Conservation (phyloP, 2,888 invertebrate species). For the Heliconius aoede region DNA sequence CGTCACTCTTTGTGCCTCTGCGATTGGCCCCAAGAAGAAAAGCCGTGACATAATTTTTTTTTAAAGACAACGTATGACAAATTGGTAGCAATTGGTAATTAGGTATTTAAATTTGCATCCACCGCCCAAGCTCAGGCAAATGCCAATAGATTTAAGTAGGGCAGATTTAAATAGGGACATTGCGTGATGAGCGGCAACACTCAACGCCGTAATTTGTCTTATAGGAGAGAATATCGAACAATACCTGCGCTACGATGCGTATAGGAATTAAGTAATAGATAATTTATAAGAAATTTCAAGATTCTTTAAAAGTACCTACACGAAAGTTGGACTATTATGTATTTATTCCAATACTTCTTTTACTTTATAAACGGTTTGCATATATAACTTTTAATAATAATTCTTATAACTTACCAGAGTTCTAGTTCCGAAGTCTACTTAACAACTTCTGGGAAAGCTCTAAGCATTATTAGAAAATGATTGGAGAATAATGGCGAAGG, state of each 20-base stretch:
- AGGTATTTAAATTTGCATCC: no score
- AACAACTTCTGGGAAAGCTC: constrained; percentile 10
- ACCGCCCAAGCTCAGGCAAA: no score
- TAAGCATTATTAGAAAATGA: background rate
- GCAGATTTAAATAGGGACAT: no score
- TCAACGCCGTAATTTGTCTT: background rate
- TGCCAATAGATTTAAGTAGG: no score
- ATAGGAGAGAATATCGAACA: background rate
- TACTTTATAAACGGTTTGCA: constrained; percentile 11
- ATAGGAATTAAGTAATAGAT: background rate
- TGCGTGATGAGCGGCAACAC: no score
- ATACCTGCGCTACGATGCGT: background rate
- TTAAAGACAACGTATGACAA: no score
- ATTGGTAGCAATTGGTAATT: no score
- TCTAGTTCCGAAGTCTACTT: constrained; percentile 27
- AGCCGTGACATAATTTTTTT: no score
- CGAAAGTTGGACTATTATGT: constrained; percentile 5
- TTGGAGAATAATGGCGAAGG: background rate
- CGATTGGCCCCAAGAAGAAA: no score
- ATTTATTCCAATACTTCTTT: background rate
- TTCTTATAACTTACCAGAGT: constrained; percentile 13
- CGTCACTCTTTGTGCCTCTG: no score
- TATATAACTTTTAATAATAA: constrained; percentile 21
- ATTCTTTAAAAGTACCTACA: constrained; percentile 1
- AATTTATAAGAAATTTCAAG: background rate